phyloP scores from a whole-genome alignment of 2,113 vertebrate genomes.

The Pao palembangensis region DNA sequence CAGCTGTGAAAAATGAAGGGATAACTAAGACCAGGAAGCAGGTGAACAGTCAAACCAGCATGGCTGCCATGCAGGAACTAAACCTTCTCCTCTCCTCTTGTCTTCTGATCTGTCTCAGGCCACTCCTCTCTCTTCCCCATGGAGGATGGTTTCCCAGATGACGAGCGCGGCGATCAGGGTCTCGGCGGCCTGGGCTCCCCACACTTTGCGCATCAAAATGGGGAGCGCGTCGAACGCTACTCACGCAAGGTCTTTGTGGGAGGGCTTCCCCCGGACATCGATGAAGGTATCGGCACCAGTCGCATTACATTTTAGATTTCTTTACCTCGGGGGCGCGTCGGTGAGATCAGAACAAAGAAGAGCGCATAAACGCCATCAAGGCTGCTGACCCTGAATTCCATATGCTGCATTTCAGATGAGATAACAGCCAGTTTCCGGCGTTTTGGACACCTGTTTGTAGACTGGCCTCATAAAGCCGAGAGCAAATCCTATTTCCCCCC shows the following conservation, averaged over 20 bases:
- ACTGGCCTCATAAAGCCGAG: conserved; percentile 74
- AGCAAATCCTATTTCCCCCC: conserved; percentile 73
- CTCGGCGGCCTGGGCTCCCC: conserved; percentile 90
- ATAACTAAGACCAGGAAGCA: no score
- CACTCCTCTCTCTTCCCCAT: conserved; percentile 98
- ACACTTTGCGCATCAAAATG: conserved; percentile 98
- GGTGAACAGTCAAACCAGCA: no score
- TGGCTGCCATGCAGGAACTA: conserved; percentile 2
- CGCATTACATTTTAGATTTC: not conserved
- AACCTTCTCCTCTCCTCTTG: conserved; percentile 8
- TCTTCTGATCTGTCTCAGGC: conserved; percentile 69
- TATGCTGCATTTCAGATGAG: conserved; percentile 59
- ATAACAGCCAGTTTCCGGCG: conserved; percentile 72
- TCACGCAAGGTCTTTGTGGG: conserved; percentile 98
- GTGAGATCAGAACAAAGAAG: no score
- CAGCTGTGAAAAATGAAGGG: no score
- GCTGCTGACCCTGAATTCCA: not conserved
- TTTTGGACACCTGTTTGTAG: conserved; percentile 72
- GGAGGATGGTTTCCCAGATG: conserved; percentile 97
- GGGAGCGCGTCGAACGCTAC: conserved; percentile 94
- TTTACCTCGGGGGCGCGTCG: not conserved
- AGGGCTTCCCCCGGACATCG: conserved; percentile 94
- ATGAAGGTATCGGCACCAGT: conserved; percentile 83
- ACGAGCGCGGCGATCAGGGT: conserved; percentile 92
- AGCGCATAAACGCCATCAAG: no score